Evolutionary conservation across 2,113 vertebrate species (phyloP).

Genomic region (Monopterus albus): DNA sequence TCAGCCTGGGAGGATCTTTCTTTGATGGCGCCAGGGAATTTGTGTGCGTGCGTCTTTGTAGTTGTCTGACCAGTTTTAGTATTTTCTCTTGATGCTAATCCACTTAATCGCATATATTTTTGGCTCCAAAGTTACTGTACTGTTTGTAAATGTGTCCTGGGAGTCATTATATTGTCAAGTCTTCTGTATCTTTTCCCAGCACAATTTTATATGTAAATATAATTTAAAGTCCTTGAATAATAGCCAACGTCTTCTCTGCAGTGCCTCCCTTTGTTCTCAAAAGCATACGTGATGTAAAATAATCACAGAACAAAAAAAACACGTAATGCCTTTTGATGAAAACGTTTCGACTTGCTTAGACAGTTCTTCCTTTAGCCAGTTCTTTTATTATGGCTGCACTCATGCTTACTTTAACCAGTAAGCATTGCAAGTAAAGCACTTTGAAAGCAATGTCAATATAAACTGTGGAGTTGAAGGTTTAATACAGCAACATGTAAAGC

Average conservation of each 20-base stretch:
- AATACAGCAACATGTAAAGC: slow-evolving; percentile 6
- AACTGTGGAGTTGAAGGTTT: slow-evolving; percentile 7
- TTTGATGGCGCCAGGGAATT: too few relatives aligned
- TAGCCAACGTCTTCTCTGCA: neutral
- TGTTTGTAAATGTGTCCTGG: neutral
- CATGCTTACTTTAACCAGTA: neutral
- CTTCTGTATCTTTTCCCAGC: neutral
- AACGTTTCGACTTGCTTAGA: neutral
- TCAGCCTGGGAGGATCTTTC: slow-evolving; percentile 11
- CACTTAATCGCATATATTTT: neutral
- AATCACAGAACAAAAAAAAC: neutral
- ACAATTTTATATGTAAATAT: neutral
- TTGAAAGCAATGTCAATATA: slow-evolving; percentile 26
- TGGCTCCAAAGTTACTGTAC: too few relatives aligned
- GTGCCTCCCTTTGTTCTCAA: neutral
- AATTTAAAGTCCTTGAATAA: neutral
- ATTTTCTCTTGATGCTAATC: neutral
- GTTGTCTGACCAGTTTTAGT: neutral
- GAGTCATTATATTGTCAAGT: neutral
- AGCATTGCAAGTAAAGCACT: slow-evolving; percentile 31
- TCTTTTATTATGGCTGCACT: slow-evolving; percentile 2
- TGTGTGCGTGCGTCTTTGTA: neutral
- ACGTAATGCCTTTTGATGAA: neutral
- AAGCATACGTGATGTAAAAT: neutral
- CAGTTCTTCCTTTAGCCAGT: neutral